Evolutionary conservation across 1,140 invertebrate genomes (phyloP), one percentile per base, ranked within the genome.

Genomic region (Microplitis demolitor): DNA sequence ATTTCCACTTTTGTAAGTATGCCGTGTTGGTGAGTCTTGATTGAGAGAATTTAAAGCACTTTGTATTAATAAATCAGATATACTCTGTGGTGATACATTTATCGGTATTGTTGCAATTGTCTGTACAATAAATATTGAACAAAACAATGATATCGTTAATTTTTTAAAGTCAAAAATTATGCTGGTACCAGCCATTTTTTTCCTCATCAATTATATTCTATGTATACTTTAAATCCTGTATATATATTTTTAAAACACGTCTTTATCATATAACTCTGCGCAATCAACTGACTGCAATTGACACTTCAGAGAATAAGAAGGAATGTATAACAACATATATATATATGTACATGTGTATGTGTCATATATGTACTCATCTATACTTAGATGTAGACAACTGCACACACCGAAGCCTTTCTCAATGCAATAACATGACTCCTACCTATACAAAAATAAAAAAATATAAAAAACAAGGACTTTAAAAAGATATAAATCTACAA

Each of bases 1-100:
- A 45, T 80, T 77, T 71, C 80, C 83, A 53, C 77, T 77, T 74
- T 78, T 80, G 58, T 85, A 84, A 8, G 74, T 76, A 37, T 81
- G 78, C 35, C 78, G 72, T 5, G 78, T 81, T 2, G 82, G 79
- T 9, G 83, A 81, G 72, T 82, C 73, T 8, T 80, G 72, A 56
- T 83, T 83, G 16, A 85, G 63, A 4, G 77, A 80, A 62, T 74
- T 79, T 9, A 84, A 75, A 24, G 83, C 84, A 69, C 70, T 80
- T 66, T 78, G 69, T 35, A 80, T 66, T 0, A 84, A 66, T 3
- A 75, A 35, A 24, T 72, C 67, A 2, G 80, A 71, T 13, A 83
- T 77, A 58, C 60, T 75, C 31, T 73, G 60, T 4, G 77, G 14
- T 4, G 75, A 63, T 8, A 82, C 75, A 61, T 78, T 82, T 2